Evolutionary conservation across 2,797 vertebrate genomes (phyloP).

Genomic region (Gymnothorax reevesii): DNA sequence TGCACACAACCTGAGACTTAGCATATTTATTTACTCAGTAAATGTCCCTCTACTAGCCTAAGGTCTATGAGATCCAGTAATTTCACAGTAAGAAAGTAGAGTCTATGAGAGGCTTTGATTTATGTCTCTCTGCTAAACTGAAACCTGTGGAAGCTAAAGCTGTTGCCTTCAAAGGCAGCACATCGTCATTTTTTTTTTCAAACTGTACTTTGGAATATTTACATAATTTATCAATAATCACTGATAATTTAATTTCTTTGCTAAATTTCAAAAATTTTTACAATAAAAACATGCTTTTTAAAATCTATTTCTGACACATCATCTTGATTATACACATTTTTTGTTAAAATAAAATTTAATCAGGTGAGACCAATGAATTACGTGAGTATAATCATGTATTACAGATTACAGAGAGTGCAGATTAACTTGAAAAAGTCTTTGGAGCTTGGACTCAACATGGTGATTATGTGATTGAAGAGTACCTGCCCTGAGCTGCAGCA

Average conservation of each 20-base stretch:
- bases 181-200: neutral
- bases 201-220: neutral
- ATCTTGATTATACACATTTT: no score
- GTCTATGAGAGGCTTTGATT: neutral
- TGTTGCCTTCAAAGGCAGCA: neutral
- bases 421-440: no score
- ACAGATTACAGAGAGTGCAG: no score
- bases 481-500: no score
- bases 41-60: neutral
- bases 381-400: no score
- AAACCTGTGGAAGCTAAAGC: neutral
- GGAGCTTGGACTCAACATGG: no score
- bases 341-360: no score
- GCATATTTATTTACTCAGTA: neutral
- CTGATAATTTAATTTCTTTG: neutral
- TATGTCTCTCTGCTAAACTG: neutral
- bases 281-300: neutral
- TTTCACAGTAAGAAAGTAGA: neutral
- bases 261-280: neutral
- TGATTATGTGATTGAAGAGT: no score
- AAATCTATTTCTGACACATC: no score
- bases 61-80: neutral
- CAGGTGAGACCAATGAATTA: no score
- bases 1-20: constrained; percentile 8
- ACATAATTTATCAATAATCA: neutral